These are phyloP conservation scores for Chaetophractus vellerosus DNA, from an alignment of 2,797 vertebrate genomes.

Conservation along the genomic window DNA sequence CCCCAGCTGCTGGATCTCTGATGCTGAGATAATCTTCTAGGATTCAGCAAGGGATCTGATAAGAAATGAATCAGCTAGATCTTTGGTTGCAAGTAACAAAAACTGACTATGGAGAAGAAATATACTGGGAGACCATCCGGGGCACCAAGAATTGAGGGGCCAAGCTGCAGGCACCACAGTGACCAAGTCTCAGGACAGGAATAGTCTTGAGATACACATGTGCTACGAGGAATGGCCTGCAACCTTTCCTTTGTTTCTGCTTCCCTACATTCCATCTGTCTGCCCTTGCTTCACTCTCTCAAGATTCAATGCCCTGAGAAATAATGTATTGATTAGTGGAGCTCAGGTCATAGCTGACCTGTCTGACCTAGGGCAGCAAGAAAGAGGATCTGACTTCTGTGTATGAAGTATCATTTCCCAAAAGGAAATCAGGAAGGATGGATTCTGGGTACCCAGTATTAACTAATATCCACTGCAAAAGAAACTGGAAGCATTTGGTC, in stretches of 20 bases:
- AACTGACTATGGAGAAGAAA: neutral
- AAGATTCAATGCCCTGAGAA: neutral
- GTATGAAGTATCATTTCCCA: constrained; percentile 3
- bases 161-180: neutral
- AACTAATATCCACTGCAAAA: neutral
- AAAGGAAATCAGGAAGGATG: constrained; percentile 16
- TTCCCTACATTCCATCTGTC: neutral
- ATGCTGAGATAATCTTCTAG: neutral
- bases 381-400: neutral
- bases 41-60: neutral
- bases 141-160: neutral
- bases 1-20: neutral
- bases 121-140: neutral
- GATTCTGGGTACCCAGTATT: neutral
- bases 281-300: neutral
- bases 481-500: neutral
- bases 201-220: neutral
- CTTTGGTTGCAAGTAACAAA: constrained; percentile 4
- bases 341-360: neutral
- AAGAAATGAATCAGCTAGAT: neutral
- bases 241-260: neutral
- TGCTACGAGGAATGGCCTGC: neutral
- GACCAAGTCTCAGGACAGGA: neutral
- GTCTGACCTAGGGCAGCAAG: neutral
- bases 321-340: neutral